Percentiles rank a stretch among this genome's conserved stretches.
Evolutionary conservation across 1,140 invertebrate species (phyloP).

Genomic region (Metaphire vulgaris): DNA sequence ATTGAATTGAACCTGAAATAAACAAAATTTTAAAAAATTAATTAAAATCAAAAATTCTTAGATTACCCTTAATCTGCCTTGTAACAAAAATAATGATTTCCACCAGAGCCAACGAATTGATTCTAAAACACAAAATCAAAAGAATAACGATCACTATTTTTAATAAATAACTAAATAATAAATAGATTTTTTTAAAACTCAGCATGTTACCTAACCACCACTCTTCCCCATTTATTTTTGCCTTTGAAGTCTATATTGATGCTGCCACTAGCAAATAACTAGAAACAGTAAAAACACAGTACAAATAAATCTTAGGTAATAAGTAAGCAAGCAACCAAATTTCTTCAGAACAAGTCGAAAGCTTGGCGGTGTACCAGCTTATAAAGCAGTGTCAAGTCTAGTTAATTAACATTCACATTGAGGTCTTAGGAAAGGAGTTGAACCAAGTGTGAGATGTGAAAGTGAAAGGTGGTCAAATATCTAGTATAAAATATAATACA

Average conservation of each 20-base stretch:
- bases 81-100: conserved; percentile 77
- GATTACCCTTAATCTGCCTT: conserved; percentile 63
- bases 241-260: background rate
- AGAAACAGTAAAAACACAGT: background rate
- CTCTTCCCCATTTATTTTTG: background rate
- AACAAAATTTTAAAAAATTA: background rate
- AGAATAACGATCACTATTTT: conserved; percentile 4
- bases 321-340: too few relatives aligned
- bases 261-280: background rate
- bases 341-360: too few relatives aligned
- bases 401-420: too few relatives aligned
- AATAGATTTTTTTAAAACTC: background rate
- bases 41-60: background rate
- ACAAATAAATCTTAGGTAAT: too few relatives aligned
- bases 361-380: too few relatives aligned
- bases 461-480: too few relatives aligned
- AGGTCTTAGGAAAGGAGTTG: too few relatives aligned
- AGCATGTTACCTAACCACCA: background rate
- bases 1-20: background rate
- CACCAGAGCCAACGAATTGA: conserved; percentile 83
- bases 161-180: conserved; percentile 8
- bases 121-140: conserved; percentile 60
- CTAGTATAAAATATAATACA: too few relatives aligned
- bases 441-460: too few relatives aligned
- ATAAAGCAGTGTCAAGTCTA: too few relatives aligned